Evolutionary conservation across 1,140 invertebrate genomes (phyloP), one percentile per base, ranked within the genome.

Genomic region (Atta colombica): DNA sequence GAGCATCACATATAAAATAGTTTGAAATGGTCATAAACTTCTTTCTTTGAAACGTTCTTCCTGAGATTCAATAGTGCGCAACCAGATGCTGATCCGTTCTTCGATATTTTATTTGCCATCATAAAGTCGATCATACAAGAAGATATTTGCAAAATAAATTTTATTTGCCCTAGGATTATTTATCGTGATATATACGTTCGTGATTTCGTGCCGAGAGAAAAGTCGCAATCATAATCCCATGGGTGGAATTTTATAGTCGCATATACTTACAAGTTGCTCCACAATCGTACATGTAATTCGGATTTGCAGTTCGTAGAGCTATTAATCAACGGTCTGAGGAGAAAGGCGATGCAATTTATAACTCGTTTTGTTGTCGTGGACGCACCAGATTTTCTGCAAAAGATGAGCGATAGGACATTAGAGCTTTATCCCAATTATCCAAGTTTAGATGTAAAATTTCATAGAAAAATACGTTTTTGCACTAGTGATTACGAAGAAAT

Each of bases 61-160:
- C 45, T 12, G 35, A 81, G 51, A 3, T 60, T 71, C 66, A 21
- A 5, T 45, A 16, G 65, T 16, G 53, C 35, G 51, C 77, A 69
- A 69, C 77, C 35, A 58, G 31, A 45, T 25, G 66, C 51, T 51
- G 65, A 81, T 71, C 66, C 21, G 66, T 28, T 31, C 35, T 45
- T 49, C 39, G 10, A 16, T 51, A 58, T 49, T 81, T 81, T 81
- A 81, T 81, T 58, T 28, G 65, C 65, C 6, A 63, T 71, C 78
- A 81, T 81, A 81, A 81, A 81, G 71, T 35, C 65, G 51, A 10
- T 16, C 78, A 4, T 69, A 69, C 58, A 81, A 55, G 10, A 65
- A 45, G 78, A 71, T 71, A 60, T 31, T 31, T 25, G 66, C 60
- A 28, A 81, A 71, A 71, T 81, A 81, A 81, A 81, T 81, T 71